Evolutionary conservation across 2,113 vertebrate genomes (phyloP), one percentile per base, ranked within the genome.

Genomic region (Lasiurus cinereus): DNA sequence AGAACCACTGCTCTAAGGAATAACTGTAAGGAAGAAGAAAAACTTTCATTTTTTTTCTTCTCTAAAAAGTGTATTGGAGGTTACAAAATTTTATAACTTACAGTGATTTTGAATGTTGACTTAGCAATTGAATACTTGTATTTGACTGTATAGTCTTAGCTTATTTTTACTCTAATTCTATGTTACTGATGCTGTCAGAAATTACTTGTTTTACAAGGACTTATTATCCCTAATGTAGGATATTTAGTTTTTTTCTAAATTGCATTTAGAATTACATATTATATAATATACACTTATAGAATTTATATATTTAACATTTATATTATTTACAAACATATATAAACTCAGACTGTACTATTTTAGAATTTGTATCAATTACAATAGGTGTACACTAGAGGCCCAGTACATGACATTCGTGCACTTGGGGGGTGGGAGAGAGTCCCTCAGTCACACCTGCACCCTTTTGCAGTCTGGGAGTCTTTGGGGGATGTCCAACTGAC

Each of bases 181-280:
- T 73, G 21, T 82, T 78, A 36, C 24, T 93, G 39, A n/a, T 94
- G n/a, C 33, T 27, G 69, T 48, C 33, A 52, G 69, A 67, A 86
- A 82, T 86, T 52, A 50, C 12, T 82, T 54, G 24, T 85, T 88
- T 93, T 83, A 52, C 16, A 69, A 91, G 13, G 24, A 67, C 21
- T 88, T 77, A 1, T 31, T 67, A 52, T 78, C 82, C 29, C 15
- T 85, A 69, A 88, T 8, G 50, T 88, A 80, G 16, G 4, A 2
- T 70, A 86, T 70, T 92, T 86, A 9, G 24, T 67, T 79, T 77
- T 77, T 86, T 88, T 21, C 36, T 43, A 77, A 79, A 70, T 87
- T 50, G 46, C 83, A 6, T 86, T 93, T 93, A 62, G 39, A 92
- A 69, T 73, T 77, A 48, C 64, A 66, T 24, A 50, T 66, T 18